These are phyloP conservation scores for Craterocephalus amniculus DNA, from an alignment of 2,797 vertebrate species.

Conservation along the genomic window DNA sequence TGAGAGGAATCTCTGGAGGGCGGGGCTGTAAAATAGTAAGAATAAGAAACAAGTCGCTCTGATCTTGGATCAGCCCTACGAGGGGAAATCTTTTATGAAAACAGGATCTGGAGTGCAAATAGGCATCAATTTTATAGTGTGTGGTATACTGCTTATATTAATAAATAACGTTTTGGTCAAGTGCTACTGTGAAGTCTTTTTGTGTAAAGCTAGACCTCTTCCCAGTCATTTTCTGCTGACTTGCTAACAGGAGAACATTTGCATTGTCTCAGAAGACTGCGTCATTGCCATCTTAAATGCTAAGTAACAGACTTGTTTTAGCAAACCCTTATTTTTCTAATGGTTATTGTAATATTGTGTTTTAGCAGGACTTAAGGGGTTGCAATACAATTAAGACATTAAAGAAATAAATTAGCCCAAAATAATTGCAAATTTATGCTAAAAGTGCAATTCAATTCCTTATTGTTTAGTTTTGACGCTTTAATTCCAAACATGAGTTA, in stretches of 20 bases:
- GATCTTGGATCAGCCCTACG: constrained; percentile 63
- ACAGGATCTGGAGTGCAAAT: constrained; percentile 61
- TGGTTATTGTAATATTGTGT: not conserved
- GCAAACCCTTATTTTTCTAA: not conserved
- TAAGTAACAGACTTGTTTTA: not conserved
- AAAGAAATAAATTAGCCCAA: not conserved
- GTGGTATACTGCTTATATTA: constrained; percentile 77
- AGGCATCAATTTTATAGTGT: constrained; percentile 75
- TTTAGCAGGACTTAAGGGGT: not conserved
- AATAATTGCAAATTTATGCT: constrained; percentile 2
- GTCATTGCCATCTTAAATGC: not conserved
- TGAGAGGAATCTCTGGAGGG: constrained; percentile 24
- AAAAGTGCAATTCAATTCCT: not conserved
- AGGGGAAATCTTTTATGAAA: constrained; percentile 58
- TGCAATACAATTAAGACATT: not conserved
- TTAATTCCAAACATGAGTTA: not conserved
- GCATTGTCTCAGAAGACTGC: not conserved
- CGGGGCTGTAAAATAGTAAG: not conserved
- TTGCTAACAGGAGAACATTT: not conserved
- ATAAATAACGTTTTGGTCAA: constrained; percentile 80
- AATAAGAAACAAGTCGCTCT: constrained; percentile 26
- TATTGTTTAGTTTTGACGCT: not conserved
- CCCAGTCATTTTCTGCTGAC: not conserved
- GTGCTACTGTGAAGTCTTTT: constrained; percentile 55
- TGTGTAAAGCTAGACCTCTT: constrained; percentile 29